Percentiles rank a stretch among this genome's conserved stretches.
phyloP scores from a whole-genome alignment of 2,888 invertebrate genomes.

The Lasioglossum villosulum region DNA sequence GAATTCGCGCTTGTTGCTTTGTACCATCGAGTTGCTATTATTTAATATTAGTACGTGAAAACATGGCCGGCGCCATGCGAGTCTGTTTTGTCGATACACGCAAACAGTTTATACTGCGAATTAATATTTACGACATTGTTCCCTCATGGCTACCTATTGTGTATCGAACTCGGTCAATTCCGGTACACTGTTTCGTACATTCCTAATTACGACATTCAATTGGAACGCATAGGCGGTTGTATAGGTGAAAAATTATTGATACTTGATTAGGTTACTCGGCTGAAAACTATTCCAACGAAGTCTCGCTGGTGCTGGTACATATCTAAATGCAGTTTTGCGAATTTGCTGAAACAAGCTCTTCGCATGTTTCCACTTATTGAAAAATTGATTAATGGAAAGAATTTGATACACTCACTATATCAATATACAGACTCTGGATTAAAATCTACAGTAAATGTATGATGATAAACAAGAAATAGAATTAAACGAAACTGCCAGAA shows the following conservation, averaged over 20 bases:
- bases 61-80: conserved; percentile 27
- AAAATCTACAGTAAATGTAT: neutral
- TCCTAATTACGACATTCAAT: conserved; percentile 48
- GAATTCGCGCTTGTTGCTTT: conserved; percentile 23
- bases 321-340: neutral
- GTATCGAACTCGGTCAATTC: conserved; percentile 26
- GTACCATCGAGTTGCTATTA: conserved; percentile 36
- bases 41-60: conserved; percentile 49
- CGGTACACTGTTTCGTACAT: conserved; percentile 18
- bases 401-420: neutral
- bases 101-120: conserved; percentile 45
- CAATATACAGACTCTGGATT: neutral
- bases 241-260: neutral
- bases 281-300: neutral
- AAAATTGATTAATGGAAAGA: too few relatives aligned
- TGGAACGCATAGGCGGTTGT: neutral
- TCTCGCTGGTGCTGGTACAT: neutral
- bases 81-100: conserved; percentile 40
- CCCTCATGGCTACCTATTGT: conserved; percentile 32
- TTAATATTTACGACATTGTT: conserved; percentile 59
- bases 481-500: neutral
- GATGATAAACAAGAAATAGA: neutral
- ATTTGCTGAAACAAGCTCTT: neutral
- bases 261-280: neutral
- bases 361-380: too few relatives aligned